Conservation (phyloP, 2,797 vertebrate genomes). For the Sebastes iracundus region DNA sequence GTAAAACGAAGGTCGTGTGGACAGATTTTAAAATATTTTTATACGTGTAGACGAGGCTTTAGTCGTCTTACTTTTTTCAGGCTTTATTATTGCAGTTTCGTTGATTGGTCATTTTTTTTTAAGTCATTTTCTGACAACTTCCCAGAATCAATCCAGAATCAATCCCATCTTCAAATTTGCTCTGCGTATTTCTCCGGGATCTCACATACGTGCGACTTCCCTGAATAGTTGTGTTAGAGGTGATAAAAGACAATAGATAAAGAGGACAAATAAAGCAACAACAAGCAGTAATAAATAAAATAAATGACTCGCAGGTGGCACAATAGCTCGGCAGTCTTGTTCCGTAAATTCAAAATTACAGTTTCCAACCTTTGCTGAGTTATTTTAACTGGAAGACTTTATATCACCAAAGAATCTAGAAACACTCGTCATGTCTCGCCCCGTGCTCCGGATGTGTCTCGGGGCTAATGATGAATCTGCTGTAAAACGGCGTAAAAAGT, state of each 20-base stretch:
- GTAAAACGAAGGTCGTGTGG: too few relatives aligned
- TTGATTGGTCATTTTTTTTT: neutral
- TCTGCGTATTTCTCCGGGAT: neutral
- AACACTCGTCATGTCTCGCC: neutral
- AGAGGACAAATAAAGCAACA: neutral
- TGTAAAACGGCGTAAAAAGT: conserved; percentile 10
- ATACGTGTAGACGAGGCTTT: too few relatives aligned
- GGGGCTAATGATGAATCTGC: conserved; percentile 18
- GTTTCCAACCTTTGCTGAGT: neutral
- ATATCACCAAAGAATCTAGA: neutral
- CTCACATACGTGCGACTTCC: neutral
- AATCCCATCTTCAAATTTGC: neutral
- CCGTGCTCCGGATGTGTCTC: conserved; percentile 6
- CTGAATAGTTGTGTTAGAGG: neutral
- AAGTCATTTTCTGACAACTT: neutral
- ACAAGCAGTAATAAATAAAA: neutral
- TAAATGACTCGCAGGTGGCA: neutral
- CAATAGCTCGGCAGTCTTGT: too few relatives aligned
- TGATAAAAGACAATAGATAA: neutral
- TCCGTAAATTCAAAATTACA: neutral
- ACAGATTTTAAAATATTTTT: too few relatives aligned
- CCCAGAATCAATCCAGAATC: neutral
- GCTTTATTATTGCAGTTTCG: neutral
- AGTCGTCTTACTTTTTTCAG: neutral
- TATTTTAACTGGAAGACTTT: neutral